Evolutionary conservation across 2,888 invertebrate genomes (phyloP), one percentile per base, ranked within the genome.

Genomic region (Onchidella celtica): DNA sequence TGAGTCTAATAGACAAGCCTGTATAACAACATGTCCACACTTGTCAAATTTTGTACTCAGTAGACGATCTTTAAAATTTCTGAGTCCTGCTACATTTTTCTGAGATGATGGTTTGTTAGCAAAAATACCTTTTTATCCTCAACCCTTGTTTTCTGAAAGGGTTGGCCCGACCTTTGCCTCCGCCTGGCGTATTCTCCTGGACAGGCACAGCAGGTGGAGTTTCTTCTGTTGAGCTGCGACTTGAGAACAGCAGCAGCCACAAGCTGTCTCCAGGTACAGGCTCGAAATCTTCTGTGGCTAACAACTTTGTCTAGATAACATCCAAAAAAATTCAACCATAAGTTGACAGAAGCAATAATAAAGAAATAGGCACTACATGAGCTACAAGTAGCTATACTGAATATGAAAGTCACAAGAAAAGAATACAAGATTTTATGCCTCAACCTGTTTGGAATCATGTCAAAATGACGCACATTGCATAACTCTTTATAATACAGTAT

Each of bases 161-260:
- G 17, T 29, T 66, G 14, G 14, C 11, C 17, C 57, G 66, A 27
- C 63, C 70, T 32, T 66, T 66, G 27, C 73, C 72, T 0, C 27
- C 1, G 1, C 59, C 40, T 34, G 59, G 17, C 27, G 61, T 40
- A 29, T 66, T 38, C 38, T 78, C 77, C n/a, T 83, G 73, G 11
- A 88, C 85, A 63, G 86, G 86, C 61, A 85, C 85, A 27, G 89
- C 82, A 29, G 86, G 70, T 14, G 88, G 88, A 6, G 86, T 82
- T 40, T 90, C 90, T 68, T 91, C 91, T 27, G 86, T 81, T 11
- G 88, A 86, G 11, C 86, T 86, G 36, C 90, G 88, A 36, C 86
- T 86, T 66, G 89, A 88, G 79, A 85, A 90, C 75, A 90, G 83
- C 27, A 90, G 83, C 24, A 90, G 86, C 91, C 91, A 91, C 11